Percentiles rank a stretch among this genome's conserved stretches.
phyloP scores from a whole-genome alignment of 2,797 vertebrate species.

The Phaenicophaeus curvirostris region DNA sequence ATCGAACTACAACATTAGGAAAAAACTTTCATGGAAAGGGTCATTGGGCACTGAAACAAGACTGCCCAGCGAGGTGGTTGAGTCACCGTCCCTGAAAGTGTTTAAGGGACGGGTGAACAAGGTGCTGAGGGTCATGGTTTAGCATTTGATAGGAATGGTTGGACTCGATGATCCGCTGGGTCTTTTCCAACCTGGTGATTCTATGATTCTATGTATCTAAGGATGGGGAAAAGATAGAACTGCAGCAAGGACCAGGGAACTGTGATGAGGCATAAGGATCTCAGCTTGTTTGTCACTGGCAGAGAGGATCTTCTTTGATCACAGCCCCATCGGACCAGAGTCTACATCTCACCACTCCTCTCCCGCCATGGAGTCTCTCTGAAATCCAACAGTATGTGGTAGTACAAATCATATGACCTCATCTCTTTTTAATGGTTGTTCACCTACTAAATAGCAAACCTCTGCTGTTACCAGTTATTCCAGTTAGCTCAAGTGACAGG shows the following conservation, averaged over 20 bases:
- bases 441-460: neutral
- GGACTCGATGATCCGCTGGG: no score
- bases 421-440: neutral
- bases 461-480: conserved; percentile 31
- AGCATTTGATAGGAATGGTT: no score
- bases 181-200: no score
- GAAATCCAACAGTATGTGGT: neutral
- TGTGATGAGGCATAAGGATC: neutral
- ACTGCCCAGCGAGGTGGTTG: no score
- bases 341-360: neutral
- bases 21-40: no score
- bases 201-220: no score
- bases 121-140: no score
- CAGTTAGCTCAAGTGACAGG: conserved; percentile 18
- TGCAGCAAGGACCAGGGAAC: neutral
- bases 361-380: neutral
- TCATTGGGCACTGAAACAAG: no score
- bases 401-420: neutral
- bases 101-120: no score
- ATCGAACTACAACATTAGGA: neutral
- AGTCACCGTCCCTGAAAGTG: no score
- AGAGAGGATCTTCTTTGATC: neutral
- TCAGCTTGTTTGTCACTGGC: neutral
- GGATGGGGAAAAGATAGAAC: neutral
- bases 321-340: rapidly evolving